These are phyloP conservation scores for Penelope pileata DNA, from an alignment of 2,113 vertebrate species.

Conservation along the genomic window DNA sequence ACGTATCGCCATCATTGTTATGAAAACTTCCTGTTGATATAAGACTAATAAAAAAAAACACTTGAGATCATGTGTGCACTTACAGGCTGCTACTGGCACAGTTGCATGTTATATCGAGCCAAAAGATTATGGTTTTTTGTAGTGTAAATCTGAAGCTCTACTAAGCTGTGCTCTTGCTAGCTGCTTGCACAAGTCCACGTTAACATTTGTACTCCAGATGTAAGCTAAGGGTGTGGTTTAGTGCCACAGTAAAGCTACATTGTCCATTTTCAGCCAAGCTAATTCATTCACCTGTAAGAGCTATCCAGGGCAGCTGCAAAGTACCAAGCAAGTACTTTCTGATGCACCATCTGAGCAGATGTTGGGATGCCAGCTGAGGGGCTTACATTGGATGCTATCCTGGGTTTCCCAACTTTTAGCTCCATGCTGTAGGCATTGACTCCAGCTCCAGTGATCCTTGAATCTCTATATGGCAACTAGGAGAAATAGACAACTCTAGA, in stretches of 20 bases:
- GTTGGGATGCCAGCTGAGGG: background rate
- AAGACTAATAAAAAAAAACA: background rate
- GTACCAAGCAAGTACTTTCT: background rate
- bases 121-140: background rate
- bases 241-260: background rate
- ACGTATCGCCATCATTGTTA: background rate
- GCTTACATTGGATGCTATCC: background rate
- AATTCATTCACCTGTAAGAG: background rate
- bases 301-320: background rate
- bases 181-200: background rate
- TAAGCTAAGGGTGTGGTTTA: background rate
- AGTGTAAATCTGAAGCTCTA: background rate
- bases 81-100: background rate
- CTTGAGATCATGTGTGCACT: background rate
- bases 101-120: background rate
- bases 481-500: background rate
- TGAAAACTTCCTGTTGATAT: background rate
- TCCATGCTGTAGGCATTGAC: background rate
- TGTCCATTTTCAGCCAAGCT: background rate
- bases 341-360: background rate
- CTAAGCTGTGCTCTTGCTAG: background rate
- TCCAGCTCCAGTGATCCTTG: fast-evolving
- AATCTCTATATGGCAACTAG: background rate
- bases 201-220: background rate
- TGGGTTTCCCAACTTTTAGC: background rate